These are phyloP conservation scores for Hetaerina titia DNA, from an alignment of 2,888 invertebrate species.

Conservation along the genomic window DNA sequence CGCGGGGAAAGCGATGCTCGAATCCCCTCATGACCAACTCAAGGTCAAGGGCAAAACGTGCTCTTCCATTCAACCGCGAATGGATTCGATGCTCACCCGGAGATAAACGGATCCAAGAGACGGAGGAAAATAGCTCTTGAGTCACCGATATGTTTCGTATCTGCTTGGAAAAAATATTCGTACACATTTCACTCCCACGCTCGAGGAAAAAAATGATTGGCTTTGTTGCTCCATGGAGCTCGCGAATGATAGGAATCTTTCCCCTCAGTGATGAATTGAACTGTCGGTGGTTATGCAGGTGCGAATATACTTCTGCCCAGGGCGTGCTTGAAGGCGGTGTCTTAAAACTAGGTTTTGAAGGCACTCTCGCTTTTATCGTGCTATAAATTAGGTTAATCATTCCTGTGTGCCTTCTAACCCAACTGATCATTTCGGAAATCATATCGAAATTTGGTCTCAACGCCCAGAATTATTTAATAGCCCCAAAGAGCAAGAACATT, in stretches of 20 bases:
- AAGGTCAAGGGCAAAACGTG: slow-evolving; percentile 60
- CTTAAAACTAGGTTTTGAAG: neutral
- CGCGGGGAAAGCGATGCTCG: slow-evolving; percentile 33
- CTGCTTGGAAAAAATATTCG: neutral
- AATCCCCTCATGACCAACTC: slow-evolving; percentile 33
- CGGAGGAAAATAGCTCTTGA: neutral
- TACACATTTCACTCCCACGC: neutral
- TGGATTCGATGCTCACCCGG: neutral
- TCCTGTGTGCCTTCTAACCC: neutral
- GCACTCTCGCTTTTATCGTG: neutral
- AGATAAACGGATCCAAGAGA: neutral
- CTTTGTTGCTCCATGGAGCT: neutral
- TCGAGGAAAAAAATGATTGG: neutral
- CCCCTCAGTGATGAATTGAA: neutral
- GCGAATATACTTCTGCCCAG: neutral
- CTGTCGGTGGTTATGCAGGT: neutral
- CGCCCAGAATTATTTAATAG: neutral
- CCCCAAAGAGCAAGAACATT: neutral
- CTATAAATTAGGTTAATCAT: neutral
- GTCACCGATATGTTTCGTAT: neutral
- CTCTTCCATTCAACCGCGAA: slow-evolving; percentile 17
- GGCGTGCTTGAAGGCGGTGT: neutral
- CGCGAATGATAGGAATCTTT: neutral
- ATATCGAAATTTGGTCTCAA: neutral
- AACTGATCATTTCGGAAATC: neutral